Evolutionary conservation across 2,113 vertebrate genomes (phyloP).

Genomic region (Heterotilapia buettikoferi): DNA sequence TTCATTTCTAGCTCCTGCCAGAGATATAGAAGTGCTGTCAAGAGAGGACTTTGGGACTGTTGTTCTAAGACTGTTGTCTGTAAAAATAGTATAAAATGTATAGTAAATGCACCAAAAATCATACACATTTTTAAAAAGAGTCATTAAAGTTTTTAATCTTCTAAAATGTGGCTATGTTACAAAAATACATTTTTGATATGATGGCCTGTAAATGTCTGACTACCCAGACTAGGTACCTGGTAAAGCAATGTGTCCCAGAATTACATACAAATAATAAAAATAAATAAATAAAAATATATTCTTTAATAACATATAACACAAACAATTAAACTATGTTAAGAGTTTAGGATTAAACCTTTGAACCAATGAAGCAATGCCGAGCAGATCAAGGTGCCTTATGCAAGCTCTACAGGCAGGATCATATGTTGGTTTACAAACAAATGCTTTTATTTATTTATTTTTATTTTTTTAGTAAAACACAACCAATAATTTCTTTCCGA

Average conservation of each 20-base stretch:
- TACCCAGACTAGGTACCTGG: background rate
- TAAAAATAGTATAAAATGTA: background rate
- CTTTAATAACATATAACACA: background rate
- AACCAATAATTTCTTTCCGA: background rate
- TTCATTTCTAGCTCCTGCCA: background rate
- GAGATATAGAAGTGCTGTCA: background rate
- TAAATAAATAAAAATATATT: background rate
- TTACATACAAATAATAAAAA: background rate
- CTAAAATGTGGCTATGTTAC: background rate
- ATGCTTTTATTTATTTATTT: background rate
- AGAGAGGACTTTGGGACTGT: slow-evolving; percentile 3
- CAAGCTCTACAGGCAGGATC: background rate
- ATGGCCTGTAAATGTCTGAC: slow-evolving; percentile 9
- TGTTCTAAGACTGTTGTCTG: background rate
- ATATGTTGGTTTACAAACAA: background rate
- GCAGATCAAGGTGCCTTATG: slow-evolving; percentile 54
- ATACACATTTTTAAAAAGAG: background rate
- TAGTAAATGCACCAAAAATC: background rate
- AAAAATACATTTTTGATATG: slow-evolving; percentile 4
- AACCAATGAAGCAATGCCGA: background rate
- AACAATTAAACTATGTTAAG: background rate
- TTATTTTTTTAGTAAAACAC: background rate
- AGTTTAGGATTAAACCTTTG: background rate
- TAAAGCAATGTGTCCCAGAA: background rate
- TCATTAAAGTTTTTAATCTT: background rate